Evolutionary conservation across 2,797 vertebrate genomes (phyloP).

Genomic region (Fistularia tabacaria): DNA sequence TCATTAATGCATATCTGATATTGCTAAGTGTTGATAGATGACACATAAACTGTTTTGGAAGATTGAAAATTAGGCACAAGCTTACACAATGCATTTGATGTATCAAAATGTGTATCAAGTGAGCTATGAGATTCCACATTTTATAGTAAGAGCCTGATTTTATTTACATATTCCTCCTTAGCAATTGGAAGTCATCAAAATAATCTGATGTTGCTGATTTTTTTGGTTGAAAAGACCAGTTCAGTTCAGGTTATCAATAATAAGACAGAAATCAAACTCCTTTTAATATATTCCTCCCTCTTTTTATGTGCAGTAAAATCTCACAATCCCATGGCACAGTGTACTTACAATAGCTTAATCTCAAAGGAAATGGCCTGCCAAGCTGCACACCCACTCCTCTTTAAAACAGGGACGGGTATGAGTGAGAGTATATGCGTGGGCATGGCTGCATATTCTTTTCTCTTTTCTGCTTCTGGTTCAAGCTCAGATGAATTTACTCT

Average conservation of each 20-base stretch:
- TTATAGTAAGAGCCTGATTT: no score
- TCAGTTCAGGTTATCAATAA: background rate
- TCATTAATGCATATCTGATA: no score
- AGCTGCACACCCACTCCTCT: conserved; percentile 19
- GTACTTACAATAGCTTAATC: background rate
- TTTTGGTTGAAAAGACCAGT: no score
- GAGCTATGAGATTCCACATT: no score
- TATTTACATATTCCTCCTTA: no score
- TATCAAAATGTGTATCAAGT: no score
- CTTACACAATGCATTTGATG: no score
- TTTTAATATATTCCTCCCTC: conserved; percentile 1
- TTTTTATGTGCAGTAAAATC: conserved; percentile 6
- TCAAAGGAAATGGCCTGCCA: conserved; percentile 9
- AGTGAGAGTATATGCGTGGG: conserved; percentile 6
- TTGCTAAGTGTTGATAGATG: no score
- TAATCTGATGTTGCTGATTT: no score
- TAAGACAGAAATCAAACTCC: conserved; percentile 1
- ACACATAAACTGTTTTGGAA: no score
- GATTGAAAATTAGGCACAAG: no score
- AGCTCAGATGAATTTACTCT: conserved; percentile 1
- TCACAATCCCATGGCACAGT: background rate
- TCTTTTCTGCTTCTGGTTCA: conserved; percentile 14
- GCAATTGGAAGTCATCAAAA: no score
- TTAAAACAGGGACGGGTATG: conserved; percentile 17
- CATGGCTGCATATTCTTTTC: conserved; percentile 8